Conservation (phyloP, 30 jellyfish, hydroid and myxozoan genomes). For the Euphysa ruthae region DNA sequence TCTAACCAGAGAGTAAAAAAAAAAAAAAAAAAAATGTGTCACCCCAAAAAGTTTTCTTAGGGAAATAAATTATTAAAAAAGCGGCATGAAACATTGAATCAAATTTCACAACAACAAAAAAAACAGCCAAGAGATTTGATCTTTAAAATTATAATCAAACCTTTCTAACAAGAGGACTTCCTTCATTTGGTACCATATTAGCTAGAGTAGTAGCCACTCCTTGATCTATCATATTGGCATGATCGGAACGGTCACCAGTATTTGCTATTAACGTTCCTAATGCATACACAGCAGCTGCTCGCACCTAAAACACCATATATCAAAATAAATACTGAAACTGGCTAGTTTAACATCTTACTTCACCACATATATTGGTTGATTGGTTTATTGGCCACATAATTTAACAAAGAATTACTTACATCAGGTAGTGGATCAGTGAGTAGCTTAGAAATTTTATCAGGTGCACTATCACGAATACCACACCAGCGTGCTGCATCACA, state of each 20-base stretch:
- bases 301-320: too few species aligned
- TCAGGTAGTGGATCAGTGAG: constrained; percentile 91
- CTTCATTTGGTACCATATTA: constrained; percentile 76
- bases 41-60: too few species aligned
- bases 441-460: constrained; percentile 82
- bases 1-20: too few species aligned
- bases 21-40: too few species aligned
- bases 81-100: too few species aligned
- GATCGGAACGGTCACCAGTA: constrained; percentile 96
- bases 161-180: constrained; percentile 96
- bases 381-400: neutral
- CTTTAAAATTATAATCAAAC: too few species aligned
- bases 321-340: too few species aligned
- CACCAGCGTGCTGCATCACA: constrained; percentile 99
- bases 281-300: constrained; percentile 97
- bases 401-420: constrained; percentile 42
- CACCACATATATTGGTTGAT: neutral
- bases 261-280: constrained; percentile 79
- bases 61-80: too few species aligned
- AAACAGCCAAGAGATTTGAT: too few species aligned
- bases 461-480: constrained; percentile 97
- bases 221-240: constrained; percentile 95
- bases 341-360: neutral
- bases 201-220: constrained; percentile 91
- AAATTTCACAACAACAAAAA: too few species aligned